A percentile compares a stretch with the other conserved stretches of the same genome.
Evolutionary conservation across 2,888 invertebrate genomes (phyloP).

Genomic region (Troilus luridus): DNA sequence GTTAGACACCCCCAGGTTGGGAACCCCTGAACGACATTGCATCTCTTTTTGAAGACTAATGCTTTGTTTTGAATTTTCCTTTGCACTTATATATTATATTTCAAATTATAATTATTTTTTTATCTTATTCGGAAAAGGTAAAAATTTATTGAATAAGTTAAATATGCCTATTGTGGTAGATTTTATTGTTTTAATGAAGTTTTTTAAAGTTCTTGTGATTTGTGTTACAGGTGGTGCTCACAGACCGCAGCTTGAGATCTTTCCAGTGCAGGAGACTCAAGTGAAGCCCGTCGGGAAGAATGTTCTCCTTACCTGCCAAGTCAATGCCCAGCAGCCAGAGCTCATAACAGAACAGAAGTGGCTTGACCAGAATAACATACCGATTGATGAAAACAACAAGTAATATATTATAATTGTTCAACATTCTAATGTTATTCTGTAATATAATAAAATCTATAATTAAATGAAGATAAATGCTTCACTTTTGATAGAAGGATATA

Average conservation of each 20-base stretch:
- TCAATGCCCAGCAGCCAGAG: constrained; percentile 77
- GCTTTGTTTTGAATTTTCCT: no score
- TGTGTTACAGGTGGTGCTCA: neutral
- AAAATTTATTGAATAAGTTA: no score
- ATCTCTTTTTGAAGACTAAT: no score
- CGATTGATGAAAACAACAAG: constrained; percentile 74
- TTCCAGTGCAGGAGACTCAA: constrained; percentile 78
- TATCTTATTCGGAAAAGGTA: no score
- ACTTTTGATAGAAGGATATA: no score
- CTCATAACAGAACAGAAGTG: constrained; percentile 84
- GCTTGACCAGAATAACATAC: constrained; percentile 80
- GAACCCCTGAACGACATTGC: no score
- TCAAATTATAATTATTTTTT: no score
- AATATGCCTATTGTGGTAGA: no score
- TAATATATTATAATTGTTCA: constrained; percentile 61
- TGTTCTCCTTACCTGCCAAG: constrained; percentile 83
- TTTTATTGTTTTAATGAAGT: neutral
- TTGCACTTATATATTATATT: no score
- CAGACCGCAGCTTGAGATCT: constrained; percentile 74
- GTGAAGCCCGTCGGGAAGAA: constrained; percentile 82
- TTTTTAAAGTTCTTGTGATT: neutral
- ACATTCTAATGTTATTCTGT: neutral
- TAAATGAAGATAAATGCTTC: no score
- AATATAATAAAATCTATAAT: neutral
- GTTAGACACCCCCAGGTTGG: no score